These are phyloP conservation scores for Astreopora myriophthalma DNA, from an alignment of 64 coral and sea anemone genomes.

Conservation along the genomic window DNA sequence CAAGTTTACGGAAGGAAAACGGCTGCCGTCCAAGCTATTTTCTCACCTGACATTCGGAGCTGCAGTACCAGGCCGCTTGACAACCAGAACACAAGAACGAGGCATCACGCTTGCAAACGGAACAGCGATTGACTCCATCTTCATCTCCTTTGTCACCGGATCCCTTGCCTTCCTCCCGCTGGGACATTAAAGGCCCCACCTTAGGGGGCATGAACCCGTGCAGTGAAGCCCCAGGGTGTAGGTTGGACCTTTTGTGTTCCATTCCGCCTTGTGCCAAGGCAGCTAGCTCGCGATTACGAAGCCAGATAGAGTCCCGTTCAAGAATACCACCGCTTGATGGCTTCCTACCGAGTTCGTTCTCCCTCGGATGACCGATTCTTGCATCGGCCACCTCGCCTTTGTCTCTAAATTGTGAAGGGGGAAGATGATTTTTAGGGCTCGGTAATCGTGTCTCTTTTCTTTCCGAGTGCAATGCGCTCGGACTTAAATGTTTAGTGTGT, in stretches of 20 bases:
- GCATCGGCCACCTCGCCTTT: slow-evolving; percentile 9
- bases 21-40: not conserved
- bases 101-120: slow-evolving; percentile 90
- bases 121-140: slow-evolving; percentile 73
- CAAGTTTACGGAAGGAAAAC: no score
- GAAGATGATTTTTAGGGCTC: slow-evolving; percentile 33
- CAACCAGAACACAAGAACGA: slow-evolving; percentile 95
- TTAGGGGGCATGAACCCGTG: slow-evolving; percentile 69
- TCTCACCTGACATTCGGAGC: slow-evolving; percentile 88
- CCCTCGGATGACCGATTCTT: slow-evolving; percentile 60
- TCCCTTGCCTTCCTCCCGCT: slow-evolving; percentile 24
- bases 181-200: slow-evolving; percentile 47
- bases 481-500: slow-evolving; percentile 21
- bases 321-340: slow-evolving; percentile 42
- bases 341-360: slow-evolving; percentile 69
- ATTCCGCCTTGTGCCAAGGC: slow-evolving; percentile 56
- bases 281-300: slow-evolving; percentile 70
- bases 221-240: slow-evolving; percentile 5
- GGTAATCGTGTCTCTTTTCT: slow-evolving; percentile 24
- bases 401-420: not conserved
- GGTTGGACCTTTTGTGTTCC: slow-evolving; percentile 45
- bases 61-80: slow-evolving; percentile 92
- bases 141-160: slow-evolving; percentile 39
- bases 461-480: not conserved
- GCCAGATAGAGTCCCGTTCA: slow-evolving; percentile 82